These are phyloP conservation scores for Phalangium opilio DNA, from an alignment of 2,888 invertebrate species.

Conservation along the genomic window DNA sequence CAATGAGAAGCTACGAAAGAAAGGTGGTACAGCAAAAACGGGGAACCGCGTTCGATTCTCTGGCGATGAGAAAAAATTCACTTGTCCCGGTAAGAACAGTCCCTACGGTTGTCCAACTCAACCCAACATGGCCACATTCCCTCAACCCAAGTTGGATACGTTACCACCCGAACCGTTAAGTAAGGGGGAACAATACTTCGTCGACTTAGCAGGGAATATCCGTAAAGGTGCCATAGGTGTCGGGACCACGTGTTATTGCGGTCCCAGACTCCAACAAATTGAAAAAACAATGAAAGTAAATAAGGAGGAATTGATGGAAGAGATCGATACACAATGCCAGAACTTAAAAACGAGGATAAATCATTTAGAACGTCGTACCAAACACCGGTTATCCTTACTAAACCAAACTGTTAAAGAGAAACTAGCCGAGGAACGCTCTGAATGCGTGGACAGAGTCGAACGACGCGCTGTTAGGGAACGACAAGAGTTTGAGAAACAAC, in stretches of 20 bases:
- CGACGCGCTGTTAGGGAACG: constrained; percentile 43
- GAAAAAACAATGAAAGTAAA: constrained; percentile 61
- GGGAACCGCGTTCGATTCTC: too few species aligned
- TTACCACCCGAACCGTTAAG: constrained; percentile 68
- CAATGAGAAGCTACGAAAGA: constrained; percentile 26
- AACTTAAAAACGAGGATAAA: constrained; percentile 63
- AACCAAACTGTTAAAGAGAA: constrained; percentile 40
- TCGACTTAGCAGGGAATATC: constrained; percentile 86
- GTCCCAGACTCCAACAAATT: constrained; percentile 72
- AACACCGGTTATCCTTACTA: constrained; percentile 41
- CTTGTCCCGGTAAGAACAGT: constrained; percentile 11
- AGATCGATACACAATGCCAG: constrained; percentile 57
- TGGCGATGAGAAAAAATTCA: constrained; percentile 8
- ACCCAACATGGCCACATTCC: constrained; percentile 65
- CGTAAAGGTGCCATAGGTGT: constrained; percentile 74
- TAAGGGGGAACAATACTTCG: constrained; percentile 81
- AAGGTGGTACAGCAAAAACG: too few species aligned
- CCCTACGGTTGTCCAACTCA: constrained; percentile 85
- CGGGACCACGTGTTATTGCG: constrained; percentile 81
- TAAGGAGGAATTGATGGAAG: constrained; percentile 57
- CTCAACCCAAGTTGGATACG: constrained; percentile 66
- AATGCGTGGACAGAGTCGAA: constrained; percentile 47
- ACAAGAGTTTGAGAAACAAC: constrained; percentile 35
- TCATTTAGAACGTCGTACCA: constrained; percentile 54
- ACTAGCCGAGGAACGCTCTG: constrained; percentile 45